Base-by-base conservation (phyloP, 2,113 vertebrate genomes). In the Shinisaurus crocodilurus region DNA sequence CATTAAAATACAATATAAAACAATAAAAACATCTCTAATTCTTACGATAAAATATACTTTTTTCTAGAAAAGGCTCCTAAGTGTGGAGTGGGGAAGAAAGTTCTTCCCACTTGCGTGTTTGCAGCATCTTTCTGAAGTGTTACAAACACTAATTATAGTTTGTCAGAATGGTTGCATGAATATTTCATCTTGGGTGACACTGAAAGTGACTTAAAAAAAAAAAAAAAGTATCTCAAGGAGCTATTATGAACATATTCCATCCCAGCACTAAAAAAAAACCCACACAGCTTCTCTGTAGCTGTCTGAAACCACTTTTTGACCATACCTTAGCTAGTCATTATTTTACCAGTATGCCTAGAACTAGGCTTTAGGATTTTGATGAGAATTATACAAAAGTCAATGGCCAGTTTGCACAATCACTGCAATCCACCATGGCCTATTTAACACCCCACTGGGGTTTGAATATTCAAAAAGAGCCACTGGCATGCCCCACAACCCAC, bases 91-190 rank as follows among this genome's bases (percentile, higher is more conserved):
- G 40, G 74, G 34, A 85, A 50, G 13, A 6, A 70, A 80, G 16
- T 60, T 18, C 16, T 43, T 34, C 75, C 85, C 88, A 84, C 10
- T 18, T 88, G 45, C 57, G 37, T 75, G 54, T 89, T 87, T 69
- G 86, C 86, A 92, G 18, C 2, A 80, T 45, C 85, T 65, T 90
- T 85, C 37, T 7, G 69, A 88, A 89, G 86, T 63, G 1, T 77
- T 74, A 48, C 32, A 70, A 13, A 5, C 2, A 20, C 65, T 82
- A 80, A 34, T 45, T 83, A 40, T 75, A 76, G 40, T 57, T 67
- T 77, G 20, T 91, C 48, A 77, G 48, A 89, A 27, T 40, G 45
- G 37, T 15, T 70, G 34, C 27, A 74, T 86, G 27, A 77, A 88
- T 25, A 25, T 72, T 86, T 48, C 34, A 81, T 82, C 57, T 76